Percentiles rank a stretch among this genome's conserved stretches.
These are phyloP conservation scores for Melipona quadrifasciata DNA, from an alignment of 1,140 invertebrate species.

Conservation along the genomic window DNA sequence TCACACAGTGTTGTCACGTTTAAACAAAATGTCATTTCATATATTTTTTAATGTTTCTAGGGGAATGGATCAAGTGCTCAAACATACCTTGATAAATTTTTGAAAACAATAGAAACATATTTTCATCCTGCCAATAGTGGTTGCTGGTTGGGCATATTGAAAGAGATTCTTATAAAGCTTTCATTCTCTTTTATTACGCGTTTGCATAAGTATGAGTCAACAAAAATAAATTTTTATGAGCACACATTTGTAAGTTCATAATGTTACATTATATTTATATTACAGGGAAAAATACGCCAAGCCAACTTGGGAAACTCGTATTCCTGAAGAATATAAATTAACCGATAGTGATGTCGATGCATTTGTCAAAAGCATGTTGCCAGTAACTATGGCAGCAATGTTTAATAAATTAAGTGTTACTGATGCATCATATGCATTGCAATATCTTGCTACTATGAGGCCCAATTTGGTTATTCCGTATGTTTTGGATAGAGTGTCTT, in stretches of 20 bases:
- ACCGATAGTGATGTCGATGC: constrained; percentile 91
- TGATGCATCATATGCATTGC: constrained; percentile 87
- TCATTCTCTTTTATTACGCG: constrained; percentile 83
- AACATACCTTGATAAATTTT: constrained; percentile 89
- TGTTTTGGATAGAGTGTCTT: constrained; percentile 90
- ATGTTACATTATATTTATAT: constrained; percentile 8
- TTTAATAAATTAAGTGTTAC: constrained; percentile 88
- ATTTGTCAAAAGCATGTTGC: constrained; percentile 90
- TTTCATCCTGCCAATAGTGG: constrained; percentile 94
- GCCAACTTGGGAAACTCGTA: constrained; percentile 86
- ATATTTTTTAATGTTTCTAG: constrained; percentile 70
- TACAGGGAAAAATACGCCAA: constrained; percentile 85
- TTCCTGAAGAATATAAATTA: constrained; percentile 87
- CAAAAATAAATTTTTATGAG: not conserved
- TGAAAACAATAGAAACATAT: constrained; percentile 93
- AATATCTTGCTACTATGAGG: constrained; percentile 89
- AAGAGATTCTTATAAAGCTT: constrained; percentile 85
- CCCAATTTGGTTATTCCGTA: constrained; percentile 92
- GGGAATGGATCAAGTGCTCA: constrained; percentile 84
- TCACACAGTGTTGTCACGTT: not conserved
- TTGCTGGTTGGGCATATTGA: constrained; percentile 87
- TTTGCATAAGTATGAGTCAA: constrained; percentile 80
- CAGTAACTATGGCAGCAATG: constrained; percentile 88
- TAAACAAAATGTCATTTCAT: constrained; percentile 10
- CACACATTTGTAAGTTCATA: not conserved